These are phyloP conservation scores for Wiebesia pumilae DNA, from an alignment of 1,140 invertebrate species.

Conservation along the genomic window DNA sequence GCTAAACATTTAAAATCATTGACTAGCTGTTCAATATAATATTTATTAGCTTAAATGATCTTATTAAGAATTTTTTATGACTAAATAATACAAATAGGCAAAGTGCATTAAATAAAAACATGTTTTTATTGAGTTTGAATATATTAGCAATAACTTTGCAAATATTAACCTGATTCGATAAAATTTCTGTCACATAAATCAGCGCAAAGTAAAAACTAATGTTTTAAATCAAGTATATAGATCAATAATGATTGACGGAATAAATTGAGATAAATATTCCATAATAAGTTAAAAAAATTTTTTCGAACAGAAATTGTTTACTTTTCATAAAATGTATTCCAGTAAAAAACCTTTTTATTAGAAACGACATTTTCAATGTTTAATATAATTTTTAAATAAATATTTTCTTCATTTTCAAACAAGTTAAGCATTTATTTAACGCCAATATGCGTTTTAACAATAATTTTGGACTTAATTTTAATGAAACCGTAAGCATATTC, in stretches of 20 bases:
- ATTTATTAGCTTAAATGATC: too few relatives aligned
- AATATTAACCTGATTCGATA: background rate
- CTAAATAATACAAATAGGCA: background rate
- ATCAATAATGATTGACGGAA: background rate
- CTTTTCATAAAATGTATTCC: background rate
- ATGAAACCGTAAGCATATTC: background rate
- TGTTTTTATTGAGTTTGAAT: background rate
- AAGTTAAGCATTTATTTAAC: too few relatives aligned
- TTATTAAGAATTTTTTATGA: too few relatives aligned
- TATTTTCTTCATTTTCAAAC: too few relatives aligned
- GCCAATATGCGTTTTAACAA: too few relatives aligned
- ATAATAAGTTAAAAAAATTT: background rate
- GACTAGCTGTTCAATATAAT: too few relatives aligned
- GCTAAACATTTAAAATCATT: too few relatives aligned
- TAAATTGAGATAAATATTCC: background rate
- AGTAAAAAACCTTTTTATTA: background rate
- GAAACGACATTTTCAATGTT: background rate
- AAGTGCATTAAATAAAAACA: background rate
- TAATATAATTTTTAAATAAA: background rate
- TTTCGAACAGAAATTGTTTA: background rate
- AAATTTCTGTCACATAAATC: background rate
- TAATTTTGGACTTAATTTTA: background rate
- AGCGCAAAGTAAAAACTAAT: background rate
- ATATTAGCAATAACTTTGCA: background rate
- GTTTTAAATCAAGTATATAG: background rate